phyloP scores from a whole-genome alignment of 2,113 vertebrate species.

The Meleagris gallopavo region DNA sequence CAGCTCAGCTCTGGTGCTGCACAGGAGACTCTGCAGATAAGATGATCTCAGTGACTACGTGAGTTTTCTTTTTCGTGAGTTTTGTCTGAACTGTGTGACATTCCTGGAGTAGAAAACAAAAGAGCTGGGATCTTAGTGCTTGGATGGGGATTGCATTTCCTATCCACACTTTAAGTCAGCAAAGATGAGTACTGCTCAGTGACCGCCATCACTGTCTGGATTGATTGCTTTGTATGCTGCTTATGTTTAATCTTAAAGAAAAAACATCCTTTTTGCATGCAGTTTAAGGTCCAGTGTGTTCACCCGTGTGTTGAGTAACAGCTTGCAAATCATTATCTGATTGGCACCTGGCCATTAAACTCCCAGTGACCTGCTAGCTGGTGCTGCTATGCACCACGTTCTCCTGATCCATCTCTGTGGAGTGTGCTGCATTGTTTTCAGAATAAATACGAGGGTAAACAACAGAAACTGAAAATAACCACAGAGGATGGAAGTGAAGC shows the following conservation, averaged over 20 bases:
- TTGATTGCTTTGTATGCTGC: not conserved
- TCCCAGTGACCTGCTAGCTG: constrained; percentile 37
- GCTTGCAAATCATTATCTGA: constrained; percentile 54
- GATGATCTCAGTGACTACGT: fast-evolving
- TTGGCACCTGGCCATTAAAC: constrained; percentile 19
- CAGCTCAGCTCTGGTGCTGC: not conserved
- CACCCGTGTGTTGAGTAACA: constrained; percentile 15
- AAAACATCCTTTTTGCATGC: not conserved
- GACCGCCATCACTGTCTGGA: not conserved
- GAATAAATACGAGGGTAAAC: constrained; percentile 42
- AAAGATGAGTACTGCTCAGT: not conserved
- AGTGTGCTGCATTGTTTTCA: constrained; percentile 17
- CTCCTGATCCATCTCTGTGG: not conserved
- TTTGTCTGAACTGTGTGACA: not conserved
- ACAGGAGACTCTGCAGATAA: not conserved
- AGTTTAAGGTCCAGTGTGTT: not conserved
- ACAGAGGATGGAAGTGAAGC: not conserved
- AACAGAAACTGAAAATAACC: not conserved
- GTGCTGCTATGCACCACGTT: not conserved
- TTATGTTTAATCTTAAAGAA: not conserved
- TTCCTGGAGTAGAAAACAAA: not conserved
- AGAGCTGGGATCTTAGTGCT: fast-evolving
- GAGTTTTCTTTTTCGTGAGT: not conserved
- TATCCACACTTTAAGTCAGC: not conserved
- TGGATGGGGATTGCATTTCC: fast-evolving